Base-by-base conservation (phyloP, 1,140 invertebrate genomes). In the Radopholus similis region DNA sequence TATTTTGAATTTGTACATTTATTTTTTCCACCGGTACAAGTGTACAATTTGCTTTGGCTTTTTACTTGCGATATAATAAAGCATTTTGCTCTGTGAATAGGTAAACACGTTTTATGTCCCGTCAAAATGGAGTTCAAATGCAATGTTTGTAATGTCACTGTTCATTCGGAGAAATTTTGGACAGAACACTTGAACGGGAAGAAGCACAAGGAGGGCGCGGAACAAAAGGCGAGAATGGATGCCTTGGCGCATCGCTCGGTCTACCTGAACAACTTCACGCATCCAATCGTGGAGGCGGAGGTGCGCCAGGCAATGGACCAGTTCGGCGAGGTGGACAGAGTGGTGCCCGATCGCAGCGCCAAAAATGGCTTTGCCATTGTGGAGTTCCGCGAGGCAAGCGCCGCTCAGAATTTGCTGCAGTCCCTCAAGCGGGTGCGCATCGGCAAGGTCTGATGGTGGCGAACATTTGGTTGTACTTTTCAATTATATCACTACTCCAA, bases 181-280 rank as follows among this genome's bases (percentile, higher is more conserved):
- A 35, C 32, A 15, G 55, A 60, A 5, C 67, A 69, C 23, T 11
- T 57, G 18, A 44, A 69, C n/a, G 67, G 67, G 11, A 73, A 32
- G 13, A 30, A 11, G 59, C 69, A 71, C 32, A 30, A 54, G 4
- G 34, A 62, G 35, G 44, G 28, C 28, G 2, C 47, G 15, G 71
- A 66, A 15, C 32, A 51, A 28, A 30, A 42, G 5, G 26, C 26
- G 13, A 37, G 23, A 28, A 26, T 60, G 2, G 11, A 64, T 4
- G 15, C 1, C 9, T 26, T 71, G 18, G 44, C 55, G 13, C 47
- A 26, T 30, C 72, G 71, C 13, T 71, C 69, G 13, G 71, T 71
- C n/a, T 75, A 73, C 51, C 38, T 71, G 15, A 34, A 57, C 28
- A 71, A 71, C 21, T 71, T 71, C 26, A 42, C 55, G 34, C 15